Evolutionary conservation across 2,888 invertebrate species (phyloP).

Genomic region (Nomada ferruginata): DNA sequence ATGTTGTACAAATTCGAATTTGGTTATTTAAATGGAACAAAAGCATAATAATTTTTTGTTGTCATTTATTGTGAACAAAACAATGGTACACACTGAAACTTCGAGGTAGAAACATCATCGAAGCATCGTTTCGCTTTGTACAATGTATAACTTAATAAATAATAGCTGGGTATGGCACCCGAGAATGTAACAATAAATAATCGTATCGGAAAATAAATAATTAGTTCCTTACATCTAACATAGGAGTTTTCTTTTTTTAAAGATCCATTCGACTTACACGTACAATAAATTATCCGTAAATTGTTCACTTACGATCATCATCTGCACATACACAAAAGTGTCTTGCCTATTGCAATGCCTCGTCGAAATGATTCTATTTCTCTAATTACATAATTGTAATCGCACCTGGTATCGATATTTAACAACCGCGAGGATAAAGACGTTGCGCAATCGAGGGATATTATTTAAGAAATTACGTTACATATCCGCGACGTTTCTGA

Average conservation of each 20-base stretch:
- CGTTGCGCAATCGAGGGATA: neutral
- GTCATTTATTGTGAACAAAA: constrained; percentile 65
- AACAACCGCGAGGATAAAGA: neutral
- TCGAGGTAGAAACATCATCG: constrained; percentile 40
- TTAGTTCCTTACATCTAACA: constrained; percentile 42
- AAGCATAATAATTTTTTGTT: constrained; percentile 15
- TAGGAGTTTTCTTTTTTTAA: neutral
- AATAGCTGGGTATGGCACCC: constrained; percentile 81
- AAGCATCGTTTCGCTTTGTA: constrained; percentile 50
- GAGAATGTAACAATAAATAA: constrained; percentile 71
- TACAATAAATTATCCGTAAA: neutral
- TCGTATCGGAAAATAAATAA: constrained; percentile 62
- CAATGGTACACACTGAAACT: constrained; percentile 43
- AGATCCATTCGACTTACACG: neutral
- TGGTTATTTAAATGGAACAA: neutral
- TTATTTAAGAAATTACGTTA: neutral
- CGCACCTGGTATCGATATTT: no score
- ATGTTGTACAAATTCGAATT: no score
- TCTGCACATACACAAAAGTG: neutral
- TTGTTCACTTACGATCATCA: neutral
- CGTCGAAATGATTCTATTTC: neutral
- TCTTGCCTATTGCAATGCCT: neutral
- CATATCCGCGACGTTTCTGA: constrained; percentile 35
- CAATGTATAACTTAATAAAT: constrained; percentile 53
- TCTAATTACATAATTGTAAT: neutral